Conservation (phyloP, 2,797 vertebrate genomes). For the Avahi laniger region DNA sequence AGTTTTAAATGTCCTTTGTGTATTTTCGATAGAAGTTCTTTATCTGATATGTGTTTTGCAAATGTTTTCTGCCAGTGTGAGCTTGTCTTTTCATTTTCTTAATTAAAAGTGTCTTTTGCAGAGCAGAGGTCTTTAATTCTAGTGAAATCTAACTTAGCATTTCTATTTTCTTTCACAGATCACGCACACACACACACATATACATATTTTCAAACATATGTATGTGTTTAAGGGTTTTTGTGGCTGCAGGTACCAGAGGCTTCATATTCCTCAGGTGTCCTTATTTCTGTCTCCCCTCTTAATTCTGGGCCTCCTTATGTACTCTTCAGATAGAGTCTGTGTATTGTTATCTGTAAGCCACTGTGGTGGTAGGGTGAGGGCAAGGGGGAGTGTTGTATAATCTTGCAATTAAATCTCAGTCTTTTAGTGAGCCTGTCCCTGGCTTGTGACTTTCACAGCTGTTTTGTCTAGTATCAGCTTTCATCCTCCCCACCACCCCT, state of each 20-base stretch:
- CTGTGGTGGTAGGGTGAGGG: not conserved
- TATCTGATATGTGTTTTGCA: not conserved
- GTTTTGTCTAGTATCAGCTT: not conserved
- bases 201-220: not conserved
- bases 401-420: not conserved
- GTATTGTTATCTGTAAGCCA: not conserved
- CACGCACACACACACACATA: too few species aligned
- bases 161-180: not conserved
- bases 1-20: not conserved
- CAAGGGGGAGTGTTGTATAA: not conserved
- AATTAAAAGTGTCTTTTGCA: not conserved
- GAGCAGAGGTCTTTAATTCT: not conserved
- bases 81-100: not conserved
- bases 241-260: not conserved
- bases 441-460: not conserved
- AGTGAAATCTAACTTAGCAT: not conserved
- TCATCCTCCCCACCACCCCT: not conserved
- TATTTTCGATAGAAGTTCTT: not conserved
- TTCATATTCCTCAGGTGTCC: not conserved
- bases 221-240: not conserved
- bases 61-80: slow-evolving; percentile 3
- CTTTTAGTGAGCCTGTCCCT: not conserved
- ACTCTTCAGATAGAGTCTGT: not conserved
- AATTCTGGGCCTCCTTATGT: not conserved
- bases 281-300: not conserved